phyloP scores from a whole-genome alignment of 2,888 invertebrate genomes.

The Drosophila ustulata region DNA sequence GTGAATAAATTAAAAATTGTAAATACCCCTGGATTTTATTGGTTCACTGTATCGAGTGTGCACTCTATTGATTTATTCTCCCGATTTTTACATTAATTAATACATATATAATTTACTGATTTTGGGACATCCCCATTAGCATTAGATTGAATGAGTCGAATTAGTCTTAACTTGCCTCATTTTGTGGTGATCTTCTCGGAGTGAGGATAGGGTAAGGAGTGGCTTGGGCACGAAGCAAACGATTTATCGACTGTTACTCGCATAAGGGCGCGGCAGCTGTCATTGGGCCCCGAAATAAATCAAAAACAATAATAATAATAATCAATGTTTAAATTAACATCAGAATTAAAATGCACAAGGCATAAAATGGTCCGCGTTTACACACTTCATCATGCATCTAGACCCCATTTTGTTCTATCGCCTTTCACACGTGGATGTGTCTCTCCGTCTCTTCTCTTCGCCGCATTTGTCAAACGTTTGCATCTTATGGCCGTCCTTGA shows the following conservation, averaged over 20 bases:
- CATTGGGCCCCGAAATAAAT: conserved; percentile 31
- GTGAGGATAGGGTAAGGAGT: not conserved
- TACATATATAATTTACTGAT: conserved; percentile 29
- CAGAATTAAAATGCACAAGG: conserved; percentile 45
- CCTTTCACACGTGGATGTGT: conserved; percentile 7
- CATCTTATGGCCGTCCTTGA: conserved; percentile 3
- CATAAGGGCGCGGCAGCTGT: conserved; percentile 27
- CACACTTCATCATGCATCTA: conserved; percentile 22
- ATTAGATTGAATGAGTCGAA: conserved; percentile 25
- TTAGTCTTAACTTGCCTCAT: conserved; percentile 6
- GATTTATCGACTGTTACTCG: conserved; percentile 2
- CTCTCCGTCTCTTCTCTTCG: conserved; percentile 8
- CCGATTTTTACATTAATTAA: conserved; percentile 31
- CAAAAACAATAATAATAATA: conserved; percentile 35
- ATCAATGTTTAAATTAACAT: conserved; percentile 42
- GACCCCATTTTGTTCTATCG: conserved; percentile 19
- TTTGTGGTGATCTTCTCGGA: not conserved
- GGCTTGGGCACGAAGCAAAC: not conserved
- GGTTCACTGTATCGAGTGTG: not conserved
- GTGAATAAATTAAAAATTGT: not conserved
- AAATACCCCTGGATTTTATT: conserved; percentile 1
- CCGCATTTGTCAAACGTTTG: conserved; percentile 27
- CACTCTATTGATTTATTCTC: conserved; percentile 37
- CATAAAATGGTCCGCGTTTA: conserved; percentile 28
- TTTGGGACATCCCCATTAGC: conserved; percentile 30